Evolutionary conservation across 2,888 invertebrate species (phyloP), one percentile per base, ranked within the genome.

Genomic region (Craniophora ligustri): DNA sequence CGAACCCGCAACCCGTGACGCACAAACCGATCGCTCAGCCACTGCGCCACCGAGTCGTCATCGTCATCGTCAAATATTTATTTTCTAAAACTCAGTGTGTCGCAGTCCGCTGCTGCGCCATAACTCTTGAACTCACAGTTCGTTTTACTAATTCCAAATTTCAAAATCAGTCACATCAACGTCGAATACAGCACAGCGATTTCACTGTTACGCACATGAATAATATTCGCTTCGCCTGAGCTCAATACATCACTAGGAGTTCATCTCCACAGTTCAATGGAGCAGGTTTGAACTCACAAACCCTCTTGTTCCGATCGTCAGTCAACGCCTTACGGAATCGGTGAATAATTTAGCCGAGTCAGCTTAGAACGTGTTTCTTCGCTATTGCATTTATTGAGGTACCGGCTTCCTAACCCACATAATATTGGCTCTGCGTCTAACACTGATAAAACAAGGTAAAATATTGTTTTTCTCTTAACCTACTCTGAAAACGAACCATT

Each of bases 301-400:
- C 44, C 18, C 38, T 21, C 21, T 16, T 2, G 30, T 7, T 16
- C 11, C 39, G 5, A 35, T 30, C 42, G 34, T 51, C 32, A 39
- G 28, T 35, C 51, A 26, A 4, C 14, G 10, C 38, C 15, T 30
- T 19, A 6, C 10, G 14, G 36, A 31, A 30, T 23, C 18, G 13
- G 14, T 30, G 42, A 58, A 59, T 60, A 58, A 59, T 59, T 58
- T 19, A 23, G 13, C 21, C 14, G 6, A 19, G 8, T 10, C 10
- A 23, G 16, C 23, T 48, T 30, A 13, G 18, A 7, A 19, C 14
- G 16, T 23, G 28, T 23, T 30, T 48, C 35, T 16, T 11, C 16
- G 11, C 7, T 10, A 15, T 10, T 32, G 32, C 1, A 19, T 38
- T 32, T n/a, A 26, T 38, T 41, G 2, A 7, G 4, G 10, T 15